A percentile compares a stretch with the other conserved stretches of the same genome.
Conservation (phyloP, 2,888 invertebrate species). For the Ophion slaviceki region DNA sequence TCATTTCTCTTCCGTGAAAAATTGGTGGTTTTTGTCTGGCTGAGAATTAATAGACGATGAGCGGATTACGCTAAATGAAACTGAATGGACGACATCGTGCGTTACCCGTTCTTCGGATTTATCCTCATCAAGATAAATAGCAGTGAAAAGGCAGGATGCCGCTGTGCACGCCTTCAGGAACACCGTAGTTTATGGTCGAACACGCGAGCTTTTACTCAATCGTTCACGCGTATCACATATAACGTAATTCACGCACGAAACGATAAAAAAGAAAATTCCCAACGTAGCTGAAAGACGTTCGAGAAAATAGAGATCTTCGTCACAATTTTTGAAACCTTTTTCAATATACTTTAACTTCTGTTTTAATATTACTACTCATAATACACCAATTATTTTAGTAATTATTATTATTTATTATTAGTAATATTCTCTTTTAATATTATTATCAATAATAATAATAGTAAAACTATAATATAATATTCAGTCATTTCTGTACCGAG, state of each 20-base stretch:
- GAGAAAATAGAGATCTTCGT: no score
- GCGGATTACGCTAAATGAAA: constrained; percentile 62
- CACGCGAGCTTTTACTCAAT: constrained; percentile 16
- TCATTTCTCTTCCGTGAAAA: constrained; percentile 34
- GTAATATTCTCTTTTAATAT: no score
- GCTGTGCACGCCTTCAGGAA: constrained; percentile 19
- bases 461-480: no score
- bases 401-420: no score
- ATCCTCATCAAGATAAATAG: constrained; percentile 56
- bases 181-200: constrained; percentile 17
- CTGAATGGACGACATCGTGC: constrained; percentile 59
- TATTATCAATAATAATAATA: no score
- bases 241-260: background rate
- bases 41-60: constrained; percentile 54
- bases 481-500: no score
- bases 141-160: constrained; percentile 4
- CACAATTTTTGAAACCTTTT: no score
- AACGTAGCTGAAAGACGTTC: no score
- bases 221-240: constrained; percentile 1
- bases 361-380: no score
- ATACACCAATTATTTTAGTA: no score
- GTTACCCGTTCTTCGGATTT: constrained; percentile 57
- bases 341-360: no score
- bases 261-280: background rate
- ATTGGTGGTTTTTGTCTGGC: constrained; percentile 49